phyloP scores from a whole-genome alignment of 2,113 vertebrate species.

The Rhizomys pruinosus region DNA sequence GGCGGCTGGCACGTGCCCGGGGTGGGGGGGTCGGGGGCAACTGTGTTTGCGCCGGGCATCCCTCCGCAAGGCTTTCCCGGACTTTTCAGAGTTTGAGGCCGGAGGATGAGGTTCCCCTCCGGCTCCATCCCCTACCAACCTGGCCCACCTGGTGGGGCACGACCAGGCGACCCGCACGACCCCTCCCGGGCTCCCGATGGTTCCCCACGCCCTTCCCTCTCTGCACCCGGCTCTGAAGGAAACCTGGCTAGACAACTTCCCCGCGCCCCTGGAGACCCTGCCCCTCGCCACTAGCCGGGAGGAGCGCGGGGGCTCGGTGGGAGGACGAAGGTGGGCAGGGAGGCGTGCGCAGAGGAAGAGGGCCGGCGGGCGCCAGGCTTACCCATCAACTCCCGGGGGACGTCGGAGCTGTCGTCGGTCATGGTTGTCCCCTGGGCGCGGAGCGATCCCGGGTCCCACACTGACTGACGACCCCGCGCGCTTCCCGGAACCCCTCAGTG shows the following conservation, averaged over 20 bases:
- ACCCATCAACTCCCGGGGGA: conserved; percentile 94
- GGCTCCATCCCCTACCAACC: not conserved
- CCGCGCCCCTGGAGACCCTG: not conserved
- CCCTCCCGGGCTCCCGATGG: not conserved
- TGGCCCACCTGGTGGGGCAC: not conserved
- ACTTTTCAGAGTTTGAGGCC: conserved; percentile 45
- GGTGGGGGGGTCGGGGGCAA: too few relatives aligned
- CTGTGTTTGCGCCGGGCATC: not conserved
- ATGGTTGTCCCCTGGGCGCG: conserved; percentile 85
- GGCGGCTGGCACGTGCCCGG: not conserved
- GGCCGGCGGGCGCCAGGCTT: conserved; percentile 77
- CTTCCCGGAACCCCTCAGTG: not conserved
- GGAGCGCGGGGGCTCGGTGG: not conserved
- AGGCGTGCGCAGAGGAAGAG: not conserved
- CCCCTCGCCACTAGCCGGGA: not conserved
- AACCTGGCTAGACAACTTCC: conserved; percentile 55
- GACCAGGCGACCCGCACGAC: not conserved
- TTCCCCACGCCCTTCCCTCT: not conserved
- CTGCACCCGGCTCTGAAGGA: not conserved
- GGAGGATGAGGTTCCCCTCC: not conserved
- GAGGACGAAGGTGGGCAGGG: not conserved
- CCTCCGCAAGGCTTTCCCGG: not conserved
- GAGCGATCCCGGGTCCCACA: conserved; percentile 31
- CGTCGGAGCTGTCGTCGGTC: conserved; percentile 92
- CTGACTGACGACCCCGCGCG: conserved; percentile 43